These are phyloP conservation scores for Amblyteles armatorius DNA, from an alignment of 2,888 invertebrate species.

Conservation along the genomic window DNA sequence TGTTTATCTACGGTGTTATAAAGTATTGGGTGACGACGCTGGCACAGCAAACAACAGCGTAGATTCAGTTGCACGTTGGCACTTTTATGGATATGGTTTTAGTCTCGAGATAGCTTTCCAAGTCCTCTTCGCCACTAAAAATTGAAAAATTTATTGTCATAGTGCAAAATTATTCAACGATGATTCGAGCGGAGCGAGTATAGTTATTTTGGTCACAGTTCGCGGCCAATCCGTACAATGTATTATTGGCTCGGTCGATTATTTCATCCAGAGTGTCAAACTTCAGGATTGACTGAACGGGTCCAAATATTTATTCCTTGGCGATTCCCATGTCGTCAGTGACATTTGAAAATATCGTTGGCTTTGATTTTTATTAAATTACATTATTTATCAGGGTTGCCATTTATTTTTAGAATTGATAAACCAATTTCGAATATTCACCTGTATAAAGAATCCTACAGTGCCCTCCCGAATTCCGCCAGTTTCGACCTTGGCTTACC, in stretches of 20 bases:
- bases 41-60: not conserved
- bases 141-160: not conserved
- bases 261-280: slow-evolving; percentile 87
- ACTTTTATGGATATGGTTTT: slow-evolving; percentile 88
- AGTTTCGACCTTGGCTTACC: slow-evolving; percentile 86
- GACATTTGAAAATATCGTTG: slow-evolving; percentile 86
- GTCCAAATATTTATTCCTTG: slow-evolving; percentile 87
- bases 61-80: slow-evolving; percentile 45
- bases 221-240: slow-evolving; percentile 90
- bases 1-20: not conserved
- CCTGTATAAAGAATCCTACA: slow-evolving; percentile 85
- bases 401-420: not conserved
- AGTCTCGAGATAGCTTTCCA: slow-evolving; percentile 91
- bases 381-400: not conserved
- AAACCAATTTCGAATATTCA: slow-evolving; percentile 51
- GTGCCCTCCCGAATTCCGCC: slow-evolving; percentile 86
- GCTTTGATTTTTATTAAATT: slow-evolving; percentile 81
- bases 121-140: slow-evolving; percentile 91
- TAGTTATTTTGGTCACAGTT: slow-evolving; percentile 84
- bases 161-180: not conserved
- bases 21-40: not conserved
- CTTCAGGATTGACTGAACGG: slow-evolving; percentile 88
- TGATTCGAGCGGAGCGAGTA: not conserved
- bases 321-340: slow-evolving; percentile 86
- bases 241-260: slow-evolving; percentile 88